Conservation (phyloP, 2,113 vertebrate species). For the Oncorhynchus tshawytscha region DNA sequence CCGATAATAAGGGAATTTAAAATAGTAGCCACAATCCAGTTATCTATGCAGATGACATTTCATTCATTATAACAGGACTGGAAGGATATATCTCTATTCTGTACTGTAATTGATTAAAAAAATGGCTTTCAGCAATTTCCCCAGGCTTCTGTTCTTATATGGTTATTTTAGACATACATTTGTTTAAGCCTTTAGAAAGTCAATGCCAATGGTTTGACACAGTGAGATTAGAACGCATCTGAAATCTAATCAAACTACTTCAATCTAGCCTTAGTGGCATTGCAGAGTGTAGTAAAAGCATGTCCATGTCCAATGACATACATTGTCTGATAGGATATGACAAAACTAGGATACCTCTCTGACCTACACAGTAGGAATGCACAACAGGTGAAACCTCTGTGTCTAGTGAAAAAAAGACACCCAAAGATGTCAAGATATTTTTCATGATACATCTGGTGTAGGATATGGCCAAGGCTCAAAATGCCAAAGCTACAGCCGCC, state of each 20-base stretch:
- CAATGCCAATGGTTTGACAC: too few species aligned
- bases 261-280: neutral
- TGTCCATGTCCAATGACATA: too few species aligned
- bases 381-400: neutral
- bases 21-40: neutral
- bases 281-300: neutral
- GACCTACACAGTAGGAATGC: constrained; percentile 37
- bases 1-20: neutral
- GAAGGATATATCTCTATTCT: neutral
- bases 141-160: neutral
- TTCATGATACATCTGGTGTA: neutral
- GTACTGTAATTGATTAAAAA: neutral
- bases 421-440: neutral
- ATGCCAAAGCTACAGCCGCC: constrained; percentile 47
- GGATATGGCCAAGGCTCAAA: constrained; percentile 34
- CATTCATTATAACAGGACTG: constrained; percentile 1
- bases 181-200: too few species aligned
- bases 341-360: constrained; percentile 12
- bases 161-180: too few species aligned
- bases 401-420: neutral
- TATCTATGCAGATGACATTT: constrained; percentile 6
- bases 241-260: neutral
- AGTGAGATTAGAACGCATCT: too few species aligned
- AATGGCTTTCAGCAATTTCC: neutral
- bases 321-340: neutral